Evolutionary conservation across 2,113 vertebrate species (phyloP).

Genomic region (Ictalurus punctatus): DNA sequence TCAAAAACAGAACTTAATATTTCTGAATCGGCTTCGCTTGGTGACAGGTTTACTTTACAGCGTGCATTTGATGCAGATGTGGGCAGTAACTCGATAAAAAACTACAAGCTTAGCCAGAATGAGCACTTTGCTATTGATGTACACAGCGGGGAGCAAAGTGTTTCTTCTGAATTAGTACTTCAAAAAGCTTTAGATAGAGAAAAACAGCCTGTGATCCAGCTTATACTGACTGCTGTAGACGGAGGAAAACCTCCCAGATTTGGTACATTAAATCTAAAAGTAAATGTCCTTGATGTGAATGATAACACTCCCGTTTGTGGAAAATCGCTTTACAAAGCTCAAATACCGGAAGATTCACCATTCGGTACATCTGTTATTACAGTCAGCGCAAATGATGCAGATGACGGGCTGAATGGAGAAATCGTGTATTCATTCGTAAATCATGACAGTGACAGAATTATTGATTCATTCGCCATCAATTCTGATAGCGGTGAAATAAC

Average conservation of each 20-base stretch:
- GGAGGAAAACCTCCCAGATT: constrained; percentile 64
- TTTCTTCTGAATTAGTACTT: constrained; percentile 59
- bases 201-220: constrained; percentile 56
- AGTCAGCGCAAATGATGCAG: constrained; percentile 68
- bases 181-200: constrained; percentile 62
- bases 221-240: constrained; percentile 63
- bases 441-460: constrained; percentile 68
- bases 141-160: constrained; percentile 62
- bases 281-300: constrained; percentile 64
- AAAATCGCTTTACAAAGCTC: constrained; percentile 66
- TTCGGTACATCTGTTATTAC: constrained; percentile 55
- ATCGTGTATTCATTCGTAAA: constrained; percentile 72
- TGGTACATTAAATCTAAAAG: constrained; percentile 52
- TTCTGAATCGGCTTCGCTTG: constrained; percentile 59
- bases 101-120: constrained; percentile 65
- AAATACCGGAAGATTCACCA: constrained; percentile 61
- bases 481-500: constrained; percentile 73
- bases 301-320: constrained; percentile 67
- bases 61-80: constrained; percentile 63
- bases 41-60: constrained; percentile 64
- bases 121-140: constrained; percentile 70
- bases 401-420: constrained; percentile 66
- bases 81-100: constrained; percentile 66
- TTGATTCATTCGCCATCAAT: constrained; percentile 71
- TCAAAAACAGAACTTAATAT: constrained; percentile 38